Base-by-base conservation (phyloP, 2,113 vertebrate genomes). In the Catharus bicknelli region DNA sequence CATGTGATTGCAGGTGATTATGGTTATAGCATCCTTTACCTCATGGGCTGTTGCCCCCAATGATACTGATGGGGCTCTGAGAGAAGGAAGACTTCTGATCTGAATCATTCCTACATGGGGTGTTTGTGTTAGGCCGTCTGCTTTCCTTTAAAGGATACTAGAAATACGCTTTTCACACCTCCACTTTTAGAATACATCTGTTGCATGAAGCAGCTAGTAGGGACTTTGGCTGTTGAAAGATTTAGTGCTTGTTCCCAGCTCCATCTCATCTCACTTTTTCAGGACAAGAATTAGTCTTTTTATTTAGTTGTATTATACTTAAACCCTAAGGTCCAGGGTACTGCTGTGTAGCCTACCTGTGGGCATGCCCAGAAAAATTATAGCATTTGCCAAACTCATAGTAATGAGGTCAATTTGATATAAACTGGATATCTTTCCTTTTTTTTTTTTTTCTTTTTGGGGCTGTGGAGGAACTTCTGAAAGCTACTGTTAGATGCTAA, bases 171-270 rank as follows among this genome's bases (percentile, higher is more conserved):
- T 82, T 88, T 92, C 79, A 83, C 86, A 79, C 83, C 48, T 88
- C 81, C 75, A 68, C 62, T 85, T 96, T 86, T 76, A 90, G 91
- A 90, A 76, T 91, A 59, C 75, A 90, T 93, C 93, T 95, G 86
- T 88, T 93, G 57, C 79, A 72, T 18, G 62, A 90, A 87, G 47
- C 25, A 83, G 57, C 88, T 83, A 67, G 57, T 83, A 88, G 40
- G 43, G 70, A 76, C 75, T 90, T 85, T 4, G 79, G 29, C 69
- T 88, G 48, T 55, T 72, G 36, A 68, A 86, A 88, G 43, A 48
- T 85, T 67, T 63, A 76, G 40, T n/a, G 23, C 20, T 85, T 85
- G 4, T 68, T 90, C 38, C 48, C 53, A 85, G 43, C 29, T 90
- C 43, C 36, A 80, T 63, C 40, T 86, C 30, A 61, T 50, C n/a